Evolutionary conservation across 2,888 invertebrate genomes (phyloP).

Genomic region (Unio pictorum): DNA sequence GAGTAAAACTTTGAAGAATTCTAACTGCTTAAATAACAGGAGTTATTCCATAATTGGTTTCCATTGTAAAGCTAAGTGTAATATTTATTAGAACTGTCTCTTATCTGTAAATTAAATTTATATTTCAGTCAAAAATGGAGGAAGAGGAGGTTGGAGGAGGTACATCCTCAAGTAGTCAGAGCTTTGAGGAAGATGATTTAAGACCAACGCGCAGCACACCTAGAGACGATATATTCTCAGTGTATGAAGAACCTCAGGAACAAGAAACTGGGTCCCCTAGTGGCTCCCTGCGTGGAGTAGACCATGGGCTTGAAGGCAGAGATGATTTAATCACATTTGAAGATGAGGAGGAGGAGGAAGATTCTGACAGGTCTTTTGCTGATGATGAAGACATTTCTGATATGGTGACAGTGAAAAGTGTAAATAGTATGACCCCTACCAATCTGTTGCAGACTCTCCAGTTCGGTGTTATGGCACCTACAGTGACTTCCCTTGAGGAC

Average conservation of each 20-base stretch:
- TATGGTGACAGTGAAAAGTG: slow-evolving; percentile 21
- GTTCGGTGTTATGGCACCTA: slow-evolving; percentile 44
- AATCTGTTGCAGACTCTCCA: slow-evolving; percentile 43
- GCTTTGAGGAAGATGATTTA: slow-evolving; percentile 2
- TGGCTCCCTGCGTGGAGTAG: slow-evolving; percentile 33
- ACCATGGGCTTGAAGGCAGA: slow-evolving; percentile 1
- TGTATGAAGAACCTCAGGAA: slow-evolving; percentile 3
- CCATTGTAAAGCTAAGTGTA: too few species aligned
- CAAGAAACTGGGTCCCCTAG: slow-evolving; percentile 10
- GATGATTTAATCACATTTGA: too few species aligned
- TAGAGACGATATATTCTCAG: slow-evolving; percentile 9
- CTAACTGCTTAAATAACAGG: too few species aligned
- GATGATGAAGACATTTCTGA: slow-evolving; percentile 22
- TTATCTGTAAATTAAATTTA: too few species aligned
- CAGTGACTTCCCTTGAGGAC: slow-evolving; percentile 35
- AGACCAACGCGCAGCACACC: slow-evolving; percentile 17
- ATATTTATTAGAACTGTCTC: too few species aligned
- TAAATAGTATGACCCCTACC: slow-evolving; percentile 37
- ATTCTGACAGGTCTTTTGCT: slow-evolving; percentile 36
- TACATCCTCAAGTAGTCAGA: not conserved
- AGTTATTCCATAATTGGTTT: too few species aligned
- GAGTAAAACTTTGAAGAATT: too few species aligned
- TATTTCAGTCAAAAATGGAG: too few species aligned
- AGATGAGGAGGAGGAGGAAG: slow-evolving; percentile 22
- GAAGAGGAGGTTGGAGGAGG: slow-evolving; percentile 5